Evolutionary conservation across 2,888 invertebrate genomes (phyloP), one percentile per base, ranked within the genome.

Genomic region (Calephelis perditalis): DNA sequence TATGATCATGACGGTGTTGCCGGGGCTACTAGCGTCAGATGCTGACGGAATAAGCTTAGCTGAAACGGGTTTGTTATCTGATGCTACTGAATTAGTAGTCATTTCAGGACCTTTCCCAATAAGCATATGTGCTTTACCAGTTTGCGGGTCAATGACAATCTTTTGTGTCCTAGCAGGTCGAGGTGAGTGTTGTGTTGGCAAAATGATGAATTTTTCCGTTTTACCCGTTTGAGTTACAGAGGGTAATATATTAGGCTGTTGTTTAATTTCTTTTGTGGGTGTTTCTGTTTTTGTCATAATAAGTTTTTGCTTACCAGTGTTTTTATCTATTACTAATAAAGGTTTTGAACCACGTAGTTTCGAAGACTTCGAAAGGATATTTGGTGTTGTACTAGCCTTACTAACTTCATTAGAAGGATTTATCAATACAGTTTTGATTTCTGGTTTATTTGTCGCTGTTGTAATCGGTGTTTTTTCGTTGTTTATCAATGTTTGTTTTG

Each of bases 1-100:
- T 58, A 93, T 91, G 49, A 93, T 92, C 93, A 93, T 93, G 37
- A 93, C 92, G 60, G 93, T 93, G 69, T 91, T 86, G 8, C 86
- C 86, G n/a, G 86, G 74, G 1, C 85, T 74, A 60, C 69, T 77
- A 9, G 79, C 68, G 37, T 86, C 86, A 1, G 81, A 71, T 9
- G 81, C 75, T 4, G 85, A 74, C 2, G 83, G 78, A 65, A 86
- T 74, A 46, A 90, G 71, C 69, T 87, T 88, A 1, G 89, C 89
- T 49, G 85, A 81, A 66, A 90, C 78, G 58, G 84, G 75, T 73
- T 86, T 82, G 69, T 78, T 83, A 49, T 84, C 82, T 52, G 52
- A 52, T 52, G 52, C 52, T 57, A 76, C 62, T 10, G 74, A 62
- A 58, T 62, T 71, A 11, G 75, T 56, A 2, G 77, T 68, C 2